These are phyloP conservation scores for Heloderma charlesbogerti DNA, from an alignment of 2,113 vertebrate genomes.

Conservation along the genomic window DNA sequence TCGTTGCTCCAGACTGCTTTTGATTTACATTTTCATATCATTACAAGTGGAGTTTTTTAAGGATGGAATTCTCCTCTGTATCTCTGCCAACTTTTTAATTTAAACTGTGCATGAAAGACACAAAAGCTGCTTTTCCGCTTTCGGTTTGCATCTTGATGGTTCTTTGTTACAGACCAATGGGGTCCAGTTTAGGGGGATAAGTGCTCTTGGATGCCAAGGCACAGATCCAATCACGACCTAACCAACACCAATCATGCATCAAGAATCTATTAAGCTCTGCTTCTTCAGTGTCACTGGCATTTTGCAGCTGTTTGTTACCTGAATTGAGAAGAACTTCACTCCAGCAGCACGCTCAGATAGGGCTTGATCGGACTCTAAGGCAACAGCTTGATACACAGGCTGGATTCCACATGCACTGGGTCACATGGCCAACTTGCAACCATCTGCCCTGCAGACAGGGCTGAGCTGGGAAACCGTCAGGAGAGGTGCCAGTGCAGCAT, in stretches of 20 bases:
- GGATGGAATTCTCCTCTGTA: not conserved
- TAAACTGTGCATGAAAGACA: not conserved
- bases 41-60: not conserved
- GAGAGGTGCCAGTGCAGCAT: not conserved
- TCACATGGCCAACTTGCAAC: not conserved
- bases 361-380: not conserved
- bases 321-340: not conserved
- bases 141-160: not conserved
- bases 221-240: not conserved
- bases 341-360: not conserved
- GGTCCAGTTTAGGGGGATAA: not conserved
- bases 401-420: not conserved
- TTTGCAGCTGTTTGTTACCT: not conserved
- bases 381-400: not conserved
- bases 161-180: too few relatives aligned
- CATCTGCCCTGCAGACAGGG: not conserved
- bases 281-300: not conserved
- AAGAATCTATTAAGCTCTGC: not conserved
- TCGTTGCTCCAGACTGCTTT: not conserved
- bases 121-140: not conserved
- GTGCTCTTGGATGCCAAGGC: not conserved
- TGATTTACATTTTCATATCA: fast-evolving
- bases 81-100: not conserved
- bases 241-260: too few relatives aligned
- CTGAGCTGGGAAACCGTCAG: not conserved